Evolutionary conservation across 2,113 vertebrate species (phyloP).

Genomic region (Odocoileus virginianus): DNA sequence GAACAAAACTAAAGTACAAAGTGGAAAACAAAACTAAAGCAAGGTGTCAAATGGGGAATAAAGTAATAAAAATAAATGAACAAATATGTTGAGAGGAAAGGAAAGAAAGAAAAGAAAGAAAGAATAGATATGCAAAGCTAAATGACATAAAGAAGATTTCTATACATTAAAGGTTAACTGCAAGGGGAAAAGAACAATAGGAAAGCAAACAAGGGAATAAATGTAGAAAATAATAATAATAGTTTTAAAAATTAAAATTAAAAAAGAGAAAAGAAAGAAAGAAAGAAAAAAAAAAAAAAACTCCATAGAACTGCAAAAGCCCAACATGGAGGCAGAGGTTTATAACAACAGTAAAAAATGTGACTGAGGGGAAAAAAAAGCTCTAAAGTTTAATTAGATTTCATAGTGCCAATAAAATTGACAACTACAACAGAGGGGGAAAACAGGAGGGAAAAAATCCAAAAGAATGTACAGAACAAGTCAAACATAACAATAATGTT

Average conservation of each 20-base stretch:
- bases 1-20: neutral
- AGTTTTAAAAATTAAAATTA: neutral
- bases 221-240: neutral
- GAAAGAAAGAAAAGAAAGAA: neutral
- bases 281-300: neutral
- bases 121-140: neutral
- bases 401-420: neutral
- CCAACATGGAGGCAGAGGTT: neutral
- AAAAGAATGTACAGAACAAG: neutral
- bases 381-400: neutral
- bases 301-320: neutral
- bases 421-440: neutral
- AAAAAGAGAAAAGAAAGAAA: neutral
- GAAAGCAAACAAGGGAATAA: neutral
- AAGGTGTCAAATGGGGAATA: neutral
- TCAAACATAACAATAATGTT: neutral
- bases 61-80: neutral
- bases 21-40: neutral
- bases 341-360: neutral
- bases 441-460: fast-evolving
- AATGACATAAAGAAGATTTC: neutral
- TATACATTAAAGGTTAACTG: neutral
- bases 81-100: neutral
- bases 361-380: neutral
- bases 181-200: neutral